Percentiles rank a stretch among this genome's conserved stretches.
Evolutionary conservation across 2,113 vertebrate genomes (phyloP).

Genomic region (Myotis yumanensis): DNA sequence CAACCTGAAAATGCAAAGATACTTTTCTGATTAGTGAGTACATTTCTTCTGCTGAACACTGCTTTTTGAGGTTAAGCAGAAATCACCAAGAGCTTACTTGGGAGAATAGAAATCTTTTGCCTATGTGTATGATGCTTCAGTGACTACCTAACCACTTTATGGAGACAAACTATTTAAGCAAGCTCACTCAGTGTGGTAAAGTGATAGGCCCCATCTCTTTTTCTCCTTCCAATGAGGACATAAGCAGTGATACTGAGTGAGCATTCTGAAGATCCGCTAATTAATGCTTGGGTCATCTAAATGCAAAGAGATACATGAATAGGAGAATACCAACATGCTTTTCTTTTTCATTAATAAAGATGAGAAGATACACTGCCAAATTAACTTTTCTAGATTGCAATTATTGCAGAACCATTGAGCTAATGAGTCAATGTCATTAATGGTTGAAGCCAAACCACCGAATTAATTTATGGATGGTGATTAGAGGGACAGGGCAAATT

Average conservation of each 20-base stretch:
- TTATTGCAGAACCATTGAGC: neutral
- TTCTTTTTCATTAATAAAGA: conserved; percentile 23
- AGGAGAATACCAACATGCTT: neutral
- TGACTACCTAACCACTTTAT: neutral
- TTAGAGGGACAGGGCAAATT: neutral
- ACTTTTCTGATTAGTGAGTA: conserved; percentile 38
- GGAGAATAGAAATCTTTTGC: conserved; percentile 49
- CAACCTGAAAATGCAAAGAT: neutral
- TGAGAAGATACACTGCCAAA: neutral
- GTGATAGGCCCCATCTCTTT: conserved; percentile 9
- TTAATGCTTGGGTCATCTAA: neutral
- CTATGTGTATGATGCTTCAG: neutral
- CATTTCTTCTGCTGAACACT: conserved; percentile 9
- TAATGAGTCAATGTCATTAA: neutral
- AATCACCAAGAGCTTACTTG: conserved; percentile 53
- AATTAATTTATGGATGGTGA: neutral
- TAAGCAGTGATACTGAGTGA: neutral
- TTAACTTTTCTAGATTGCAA: conserved; percentile 8
- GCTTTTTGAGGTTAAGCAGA: conserved; percentile 51
- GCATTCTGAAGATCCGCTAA: neutral
- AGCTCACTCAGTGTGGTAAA: neutral
- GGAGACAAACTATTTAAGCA: neutral
- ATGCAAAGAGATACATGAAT: neutral
- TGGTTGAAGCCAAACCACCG: neutral
- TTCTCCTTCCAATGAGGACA: neutral